A percentile compares a stretch with the other conserved stretches of the same genome.
Conservation (phyloP, 2,888 invertebrate genomes). For the Phalera bucephala region DNA sequence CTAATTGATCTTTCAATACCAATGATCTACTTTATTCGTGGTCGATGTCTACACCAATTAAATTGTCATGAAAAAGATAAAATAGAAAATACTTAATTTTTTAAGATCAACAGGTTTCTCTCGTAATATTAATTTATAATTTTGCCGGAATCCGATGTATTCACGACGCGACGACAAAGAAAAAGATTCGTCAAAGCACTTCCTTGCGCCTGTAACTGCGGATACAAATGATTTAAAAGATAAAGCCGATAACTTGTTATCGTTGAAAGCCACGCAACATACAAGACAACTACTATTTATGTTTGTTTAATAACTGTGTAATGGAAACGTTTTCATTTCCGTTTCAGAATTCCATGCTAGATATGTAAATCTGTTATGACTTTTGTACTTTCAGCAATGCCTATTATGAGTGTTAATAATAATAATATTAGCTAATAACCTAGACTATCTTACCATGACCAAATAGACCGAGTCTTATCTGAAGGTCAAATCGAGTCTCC, state of each 20-base stretch:
- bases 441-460: too few relatives aligned
- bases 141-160: conserved; percentile 10
- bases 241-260: conserved; percentile 35
- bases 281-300: conserved; percentile 22
- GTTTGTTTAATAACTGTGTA: conserved; percentile 26
- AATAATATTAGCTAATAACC: too few relatives aligned
- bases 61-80: too few relatives aligned
- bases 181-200: conserved; percentile 11
- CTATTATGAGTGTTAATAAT: too few relatives aligned
- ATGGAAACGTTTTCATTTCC: conserved; percentile 29
- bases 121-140: conserved; percentile 8
- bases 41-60: too few relatives aligned
- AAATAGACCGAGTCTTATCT: too few relatives aligned
- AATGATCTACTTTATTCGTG: too few relatives aligned
- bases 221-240: conserved; percentile 34
- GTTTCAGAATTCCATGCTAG: conserved; percentile 18
- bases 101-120: conserved; percentile 6
- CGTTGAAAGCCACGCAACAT: conserved; percentile 19
- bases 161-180: conserved; percentile 6
- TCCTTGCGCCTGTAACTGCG: conserved; percentile 14
- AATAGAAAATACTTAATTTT: too few relatives aligned
- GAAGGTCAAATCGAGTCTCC: too few relatives aligned
- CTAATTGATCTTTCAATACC: too few relatives aligned
- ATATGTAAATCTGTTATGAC: too few relatives aligned
- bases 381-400: too few relatives aligned